These are phyloP conservation scores for Actinernus sp. DNA, from an alignment of 92 coral and sea anemone genomes.

Conservation along the genomic window DNA sequence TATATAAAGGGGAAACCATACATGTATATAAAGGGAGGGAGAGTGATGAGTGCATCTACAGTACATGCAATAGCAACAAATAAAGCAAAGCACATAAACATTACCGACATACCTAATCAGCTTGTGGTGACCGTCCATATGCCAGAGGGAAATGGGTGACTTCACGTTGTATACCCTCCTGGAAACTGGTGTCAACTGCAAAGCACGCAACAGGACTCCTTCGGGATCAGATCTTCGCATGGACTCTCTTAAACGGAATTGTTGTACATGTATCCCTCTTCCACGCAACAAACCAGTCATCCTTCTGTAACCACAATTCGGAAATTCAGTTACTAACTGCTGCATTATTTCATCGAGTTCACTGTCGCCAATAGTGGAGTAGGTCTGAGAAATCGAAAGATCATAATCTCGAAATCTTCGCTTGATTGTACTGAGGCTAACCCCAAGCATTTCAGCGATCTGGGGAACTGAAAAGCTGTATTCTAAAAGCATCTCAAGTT, in stretches of 20 bases:
- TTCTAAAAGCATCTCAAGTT: slow-evolving; percentile 55
- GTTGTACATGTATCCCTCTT: slow-evolving; percentile 55
- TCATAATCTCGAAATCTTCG: slow-evolving; percentile 58
- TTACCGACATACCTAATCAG: slow-evolving; percentile 42
- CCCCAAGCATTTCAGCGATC: slow-evolving; percentile 62
- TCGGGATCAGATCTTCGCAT: slow-evolving; percentile 71
- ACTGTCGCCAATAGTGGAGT: slow-evolving; percentile 53
- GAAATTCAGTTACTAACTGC: slow-evolving; percentile 60
- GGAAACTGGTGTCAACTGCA: slow-evolving; percentile 59
- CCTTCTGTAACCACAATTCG: slow-evolving; percentile 77
- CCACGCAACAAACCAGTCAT: slow-evolving; percentile 66
- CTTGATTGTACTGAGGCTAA: slow-evolving; percentile 53
- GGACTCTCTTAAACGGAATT: slow-evolving; percentile 60
- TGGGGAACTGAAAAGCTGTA: slow-evolving; percentile 48
- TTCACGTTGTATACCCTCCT: slow-evolving; percentile 56
- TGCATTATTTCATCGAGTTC: slow-evolving; percentile 58
- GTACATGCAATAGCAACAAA: background rate
- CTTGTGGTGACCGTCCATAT: slow-evolving; percentile 67
- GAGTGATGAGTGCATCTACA: too few species aligned
- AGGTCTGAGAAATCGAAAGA: slow-evolving; percentile 49
- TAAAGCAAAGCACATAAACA: slow-evolving; percentile 18
- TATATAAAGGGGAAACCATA: too few species aligned
- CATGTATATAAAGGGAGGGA: too few species aligned
- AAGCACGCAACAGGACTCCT: slow-evolving; percentile 59
- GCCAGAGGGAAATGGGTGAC: slow-evolving; percentile 71